Percentiles rank a stretch among this genome's conserved stretches.
These are phyloP conservation scores for Noctua fimbriata DNA, from an alignment of 2,888 invertebrate species.

Conservation along the genomic window DNA sequence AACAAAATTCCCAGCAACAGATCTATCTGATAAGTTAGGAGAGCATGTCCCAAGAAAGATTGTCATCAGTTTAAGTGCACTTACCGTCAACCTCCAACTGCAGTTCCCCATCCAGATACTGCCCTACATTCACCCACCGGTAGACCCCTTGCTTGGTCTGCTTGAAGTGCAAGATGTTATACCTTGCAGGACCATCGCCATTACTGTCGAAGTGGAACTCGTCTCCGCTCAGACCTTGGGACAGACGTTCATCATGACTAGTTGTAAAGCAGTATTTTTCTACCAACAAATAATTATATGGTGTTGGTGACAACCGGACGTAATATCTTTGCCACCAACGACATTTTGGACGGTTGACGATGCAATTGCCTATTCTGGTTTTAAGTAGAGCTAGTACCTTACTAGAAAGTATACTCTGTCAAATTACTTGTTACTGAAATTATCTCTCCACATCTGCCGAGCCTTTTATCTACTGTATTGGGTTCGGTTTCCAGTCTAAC, in stretches of 20 bases:
- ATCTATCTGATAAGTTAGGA: background rate
- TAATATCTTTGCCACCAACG: background rate
- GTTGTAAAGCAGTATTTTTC: background rate
- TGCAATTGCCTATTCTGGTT: no score
- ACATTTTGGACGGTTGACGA: no score
- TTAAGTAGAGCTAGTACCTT: background rate
- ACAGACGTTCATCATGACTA: background rate
- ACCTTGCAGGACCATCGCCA: conserved; percentile 98
- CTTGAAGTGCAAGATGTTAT: conserved; percentile 98
- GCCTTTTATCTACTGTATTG: background rate
- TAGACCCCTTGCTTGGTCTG: conserved; percentile 93
- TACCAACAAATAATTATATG: background rate
- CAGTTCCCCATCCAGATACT: conserved; percentile 95
- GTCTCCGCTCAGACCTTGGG: conserved; percentile 95
- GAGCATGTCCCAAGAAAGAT: background rate
- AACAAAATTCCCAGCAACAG: background rate
- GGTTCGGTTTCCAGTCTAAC: background rate
- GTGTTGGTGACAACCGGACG: background rate
- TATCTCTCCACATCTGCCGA: background rate
- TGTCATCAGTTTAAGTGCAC: conserved; percentile 57
- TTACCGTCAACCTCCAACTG: conserved; percentile 95
- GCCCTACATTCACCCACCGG: conserved; percentile 96
- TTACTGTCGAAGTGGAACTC: conserved; percentile 97
- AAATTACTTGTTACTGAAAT: background rate
- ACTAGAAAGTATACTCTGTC: background rate